Evolutionary conservation across 2,113 vertebrate genomes (phyloP).

Genomic region (Todiramphus saurophagus): DNA sequence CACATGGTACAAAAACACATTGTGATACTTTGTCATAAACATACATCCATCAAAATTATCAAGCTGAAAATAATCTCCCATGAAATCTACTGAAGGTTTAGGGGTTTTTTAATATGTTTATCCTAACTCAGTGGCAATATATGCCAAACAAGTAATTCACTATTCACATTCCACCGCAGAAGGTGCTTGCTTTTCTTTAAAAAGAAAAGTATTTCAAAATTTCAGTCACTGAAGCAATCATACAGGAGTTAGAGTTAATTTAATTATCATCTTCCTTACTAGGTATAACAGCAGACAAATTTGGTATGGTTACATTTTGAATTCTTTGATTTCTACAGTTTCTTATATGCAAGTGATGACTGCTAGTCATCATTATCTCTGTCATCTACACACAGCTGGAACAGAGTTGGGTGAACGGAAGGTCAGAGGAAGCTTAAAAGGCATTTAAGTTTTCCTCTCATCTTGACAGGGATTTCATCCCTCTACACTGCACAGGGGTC

Average conservation of each 20-base stretch:
- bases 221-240: background rate
- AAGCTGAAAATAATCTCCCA: conserved; percentile 17
- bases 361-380: background rate
- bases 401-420: background rate
- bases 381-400: background rate
- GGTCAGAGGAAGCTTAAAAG: conserved; percentile 1
- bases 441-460: background rate
- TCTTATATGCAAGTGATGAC: background rate
- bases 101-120: background rate
- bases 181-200: background rate
- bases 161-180: background rate
- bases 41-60: background rate
- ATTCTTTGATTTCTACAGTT: background rate
- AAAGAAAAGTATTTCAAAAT: background rate
- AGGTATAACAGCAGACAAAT: background rate
- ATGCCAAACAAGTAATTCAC: background rate
- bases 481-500: background rate
- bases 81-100: background rate
- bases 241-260: background rate
- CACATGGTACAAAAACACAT: background rate
- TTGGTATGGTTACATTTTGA: background rate
- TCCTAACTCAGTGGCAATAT: background rate
- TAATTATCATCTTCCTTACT: background rate
- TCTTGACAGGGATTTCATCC: background rate
- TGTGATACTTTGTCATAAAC: background rate